These are phyloP conservation scores for Heliconius eleuchia DNA, from an alignment of 1,140 invertebrate species.

Conservation along the genomic window DNA sequence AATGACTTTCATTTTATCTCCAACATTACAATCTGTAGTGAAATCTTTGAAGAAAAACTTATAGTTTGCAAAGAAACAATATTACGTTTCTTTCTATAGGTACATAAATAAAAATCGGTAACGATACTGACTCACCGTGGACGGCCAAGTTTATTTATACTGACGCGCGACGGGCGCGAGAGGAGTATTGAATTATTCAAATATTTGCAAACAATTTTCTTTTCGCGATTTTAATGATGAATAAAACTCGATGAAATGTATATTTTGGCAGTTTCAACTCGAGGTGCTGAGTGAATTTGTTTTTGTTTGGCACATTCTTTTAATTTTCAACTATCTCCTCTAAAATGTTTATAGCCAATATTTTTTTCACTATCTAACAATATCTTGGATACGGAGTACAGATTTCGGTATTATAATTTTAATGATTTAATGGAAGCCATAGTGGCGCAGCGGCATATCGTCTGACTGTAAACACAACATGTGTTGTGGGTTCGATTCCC, in stretches of 20 bases:
- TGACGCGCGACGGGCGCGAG: conserved; percentile 5
- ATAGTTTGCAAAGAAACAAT: conserved; percentile 6
- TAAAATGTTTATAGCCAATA: not conserved
- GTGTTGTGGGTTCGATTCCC: too few relatives aligned
- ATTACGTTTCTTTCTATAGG: not conserved
- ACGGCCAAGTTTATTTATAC: conserved; percentile 21
- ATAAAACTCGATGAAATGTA: conserved; percentile 10
- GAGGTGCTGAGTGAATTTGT: not conserved
- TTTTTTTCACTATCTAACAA: too few relatives aligned
- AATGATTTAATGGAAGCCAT: not conserved
- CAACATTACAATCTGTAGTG: not conserved
- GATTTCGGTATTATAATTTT: not conserved
- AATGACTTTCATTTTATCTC: not conserved
- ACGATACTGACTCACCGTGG: conserved; percentile 18
- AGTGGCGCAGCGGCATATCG: too few relatives aligned
- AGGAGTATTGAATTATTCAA: conserved; percentile 17
- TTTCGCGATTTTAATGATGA: conserved; percentile 7
- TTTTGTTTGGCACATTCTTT: not conserved
- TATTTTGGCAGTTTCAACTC: conserved; percentile 8
- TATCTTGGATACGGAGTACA: too few relatives aligned
- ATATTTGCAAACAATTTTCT: conserved; percentile 15
- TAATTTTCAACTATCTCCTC: not conserved
- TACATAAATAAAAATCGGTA: conserved; percentile 15
- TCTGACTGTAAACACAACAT: too few relatives aligned
- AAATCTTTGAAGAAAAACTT: not conserved